Base-by-base conservation (phyloP, 2,797 vertebrate species). In the Labeo calbasu region DNA sequence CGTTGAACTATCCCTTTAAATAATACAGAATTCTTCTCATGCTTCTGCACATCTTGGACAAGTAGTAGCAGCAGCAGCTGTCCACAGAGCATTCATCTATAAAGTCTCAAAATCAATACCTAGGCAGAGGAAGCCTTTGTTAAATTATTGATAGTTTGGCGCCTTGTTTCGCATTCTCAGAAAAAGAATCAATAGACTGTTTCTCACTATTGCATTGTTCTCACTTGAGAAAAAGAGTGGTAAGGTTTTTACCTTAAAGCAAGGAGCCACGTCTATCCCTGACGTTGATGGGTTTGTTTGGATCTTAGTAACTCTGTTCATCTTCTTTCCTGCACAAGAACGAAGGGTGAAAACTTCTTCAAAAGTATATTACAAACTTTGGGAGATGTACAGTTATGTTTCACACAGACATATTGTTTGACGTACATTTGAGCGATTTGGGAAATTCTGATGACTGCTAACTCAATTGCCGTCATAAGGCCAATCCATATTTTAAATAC, bases 231-330 rank as follows among this genome's bases (percentile, higher is more conserved):
- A 68, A 59, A 69, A 46, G 32, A n/a, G 69, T 43, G 28, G 48
- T 57, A 69, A 72, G 59, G 11, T 55, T 40, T 51, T 92, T 82
- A 93, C 91, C 92, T 91, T 92, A 81, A 92, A 93, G 78, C 86
- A 92, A 78, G 89, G 91, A 63, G 91, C 89, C 81, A 85, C 88
- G 3, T 89, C 88, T 91, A 90, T 88, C 83, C 84, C 81, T 0
- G 88, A 84, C 84, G 88, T 87, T 88, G 88, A n/a, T 3, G 86
- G 84, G 83, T 70, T 89, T 85, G 86, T 85, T 81, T 90, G 85
- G 85, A 79, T 85, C 86, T 88, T 91, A 69, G 63, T 91, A 59
- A 87, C 55, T 92, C 87, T 88, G 59, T 91, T 87, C 91, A 92
- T 93, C 36, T 90, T 90, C 91, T 73, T 59, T 65, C 53, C 84